A percentile compares a stretch with the other conserved stretches of the same genome.
phyloP scores from a whole-genome alignment of 1,140 invertebrate genomes.

The Pseudomyrmex pallidus region DNA sequence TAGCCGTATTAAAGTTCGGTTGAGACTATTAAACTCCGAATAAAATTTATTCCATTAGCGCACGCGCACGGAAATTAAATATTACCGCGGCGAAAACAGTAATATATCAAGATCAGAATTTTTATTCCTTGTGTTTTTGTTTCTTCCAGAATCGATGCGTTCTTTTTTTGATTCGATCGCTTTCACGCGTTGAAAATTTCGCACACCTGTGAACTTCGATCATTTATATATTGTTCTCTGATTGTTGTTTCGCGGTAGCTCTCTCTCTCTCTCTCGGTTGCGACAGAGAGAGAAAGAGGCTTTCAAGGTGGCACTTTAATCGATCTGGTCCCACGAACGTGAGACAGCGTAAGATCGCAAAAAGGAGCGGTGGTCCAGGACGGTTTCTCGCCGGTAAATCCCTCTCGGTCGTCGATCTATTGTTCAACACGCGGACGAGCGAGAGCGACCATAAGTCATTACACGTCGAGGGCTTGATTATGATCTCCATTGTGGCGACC shows the following conservation, averaged over 20 bases:
- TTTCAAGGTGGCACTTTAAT: conserved; percentile 45
- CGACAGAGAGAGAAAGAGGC: neutral
- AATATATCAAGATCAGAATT: neutral
- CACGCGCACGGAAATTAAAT: neutral
- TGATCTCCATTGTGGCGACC: conserved; percentile 80
- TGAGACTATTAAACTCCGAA: neutral
- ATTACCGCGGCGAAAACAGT: neutral
- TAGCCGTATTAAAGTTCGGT: neutral
- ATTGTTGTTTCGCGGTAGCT: conserved; percentile 2
- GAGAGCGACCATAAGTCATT: conserved; percentile 78
- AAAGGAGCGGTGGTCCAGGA: conserved; percentile 41
- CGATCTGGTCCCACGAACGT: conserved; percentile 29
- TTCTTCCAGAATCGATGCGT: neutral
- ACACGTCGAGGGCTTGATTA: conserved; percentile 79
- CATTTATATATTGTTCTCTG: neutral
- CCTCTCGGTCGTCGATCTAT: conserved; percentile 76
- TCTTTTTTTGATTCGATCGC: neutral
- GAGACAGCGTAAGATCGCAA: conserved; percentile 31
- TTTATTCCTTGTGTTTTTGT: neutral
- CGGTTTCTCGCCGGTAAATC: conserved; percentile 71
- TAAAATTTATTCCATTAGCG: neutral
- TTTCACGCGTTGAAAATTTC: neutral
- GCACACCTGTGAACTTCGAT: neutral
- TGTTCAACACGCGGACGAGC: conserved; percentile 73
- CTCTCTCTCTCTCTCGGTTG: conserved; percentile 1